phyloP scores from a whole-genome alignment of 2,888 invertebrate species.

The Tetranychus truncatus region DNA sequence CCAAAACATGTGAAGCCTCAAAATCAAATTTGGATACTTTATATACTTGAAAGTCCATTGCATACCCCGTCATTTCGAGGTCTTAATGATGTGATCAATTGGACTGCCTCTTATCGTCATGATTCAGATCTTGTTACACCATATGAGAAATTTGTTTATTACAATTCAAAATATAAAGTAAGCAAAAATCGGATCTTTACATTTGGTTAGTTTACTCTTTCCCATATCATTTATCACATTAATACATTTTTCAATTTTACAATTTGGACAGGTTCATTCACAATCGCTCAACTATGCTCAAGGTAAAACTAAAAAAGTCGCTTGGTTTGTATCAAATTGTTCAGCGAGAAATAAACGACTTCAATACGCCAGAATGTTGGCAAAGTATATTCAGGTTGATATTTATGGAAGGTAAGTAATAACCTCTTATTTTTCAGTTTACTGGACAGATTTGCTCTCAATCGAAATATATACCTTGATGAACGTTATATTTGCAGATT shows the following conservation, averaged over 20 bases:
- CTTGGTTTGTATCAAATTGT: conserved; percentile 97
- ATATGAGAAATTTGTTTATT: conserved; percentile 61
- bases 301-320: conserved; percentile 46
- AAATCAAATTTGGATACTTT: conserved; percentile 58
- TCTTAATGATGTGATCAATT: conserved; percentile 56
- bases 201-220: not conserved
- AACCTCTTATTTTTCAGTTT: too few species aligned
- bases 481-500: too few species aligned
- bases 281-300: conserved; percentile 22
- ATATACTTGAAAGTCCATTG: conserved; percentile 77
- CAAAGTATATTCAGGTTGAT: conserved; percentile 68
- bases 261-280: not conserved
- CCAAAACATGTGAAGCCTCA: conserved; percentile 30
- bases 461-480: too few species aligned
- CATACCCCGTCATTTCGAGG: conserved; percentile 46
- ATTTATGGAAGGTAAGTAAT: conserved; percentile 48
- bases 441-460: too few species aligned
- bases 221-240: not conserved
- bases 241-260: not conserved
- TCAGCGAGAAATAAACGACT: conserved; percentile 73
- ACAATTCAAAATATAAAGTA: not conserved
- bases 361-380: conserved; percentile 64
- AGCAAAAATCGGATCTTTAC: not conserved
- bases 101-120: conserved; percentile 86
- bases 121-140: conserved; percentile 92